Conservation (phyloP, 2,888 invertebrate species). For the Galerucella pusilla region DNA sequence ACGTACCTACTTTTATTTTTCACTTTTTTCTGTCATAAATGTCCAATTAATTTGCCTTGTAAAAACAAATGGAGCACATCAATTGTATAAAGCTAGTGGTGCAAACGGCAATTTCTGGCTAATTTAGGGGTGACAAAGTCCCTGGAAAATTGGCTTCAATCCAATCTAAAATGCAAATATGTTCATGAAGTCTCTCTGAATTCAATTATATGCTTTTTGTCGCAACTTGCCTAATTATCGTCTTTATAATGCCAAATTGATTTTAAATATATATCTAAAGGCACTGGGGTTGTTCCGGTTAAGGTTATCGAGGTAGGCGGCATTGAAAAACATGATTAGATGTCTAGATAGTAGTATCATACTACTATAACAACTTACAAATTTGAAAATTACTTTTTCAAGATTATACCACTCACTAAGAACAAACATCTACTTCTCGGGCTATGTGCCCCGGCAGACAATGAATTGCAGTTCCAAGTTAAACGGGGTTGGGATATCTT, state of each 20-base stretch:
- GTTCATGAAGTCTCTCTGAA: constrained; percentile 50
- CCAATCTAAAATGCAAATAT: constrained; percentile 63
- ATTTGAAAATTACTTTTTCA: too few relatives aligned
- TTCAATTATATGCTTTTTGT: constrained; percentile 54
- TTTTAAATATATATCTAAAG: constrained; percentile 42
- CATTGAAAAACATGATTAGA: background rate
- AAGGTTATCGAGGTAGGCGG: background rate
- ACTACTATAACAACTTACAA: too few relatives aligned
- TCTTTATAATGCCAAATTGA: constrained; percentile 44
- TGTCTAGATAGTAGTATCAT: too few relatives aligned
- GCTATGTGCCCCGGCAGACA: too few relatives aligned
- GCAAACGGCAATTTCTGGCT: constrained; percentile 47
- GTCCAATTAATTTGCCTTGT: constrained; percentile 20
- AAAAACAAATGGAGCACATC: constrained; percentile 35
- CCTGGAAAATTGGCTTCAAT: constrained; percentile 61
- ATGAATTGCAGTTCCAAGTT: too few relatives aligned
- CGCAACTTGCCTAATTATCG: constrained; percentile 42
- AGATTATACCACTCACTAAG: too few relatives aligned
- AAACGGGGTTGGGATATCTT: too few relatives aligned
- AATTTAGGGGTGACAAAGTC: constrained; percentile 57
- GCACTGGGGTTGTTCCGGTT: background rate
- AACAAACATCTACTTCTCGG: too few relatives aligned
- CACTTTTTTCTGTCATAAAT: constrained; percentile 15
- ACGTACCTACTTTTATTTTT: background rate
- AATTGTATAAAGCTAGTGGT: constrained; percentile 36